Conservation (phyloP, 2,113 vertebrate genomes). For the Theristicus caerulescens region DNA sequence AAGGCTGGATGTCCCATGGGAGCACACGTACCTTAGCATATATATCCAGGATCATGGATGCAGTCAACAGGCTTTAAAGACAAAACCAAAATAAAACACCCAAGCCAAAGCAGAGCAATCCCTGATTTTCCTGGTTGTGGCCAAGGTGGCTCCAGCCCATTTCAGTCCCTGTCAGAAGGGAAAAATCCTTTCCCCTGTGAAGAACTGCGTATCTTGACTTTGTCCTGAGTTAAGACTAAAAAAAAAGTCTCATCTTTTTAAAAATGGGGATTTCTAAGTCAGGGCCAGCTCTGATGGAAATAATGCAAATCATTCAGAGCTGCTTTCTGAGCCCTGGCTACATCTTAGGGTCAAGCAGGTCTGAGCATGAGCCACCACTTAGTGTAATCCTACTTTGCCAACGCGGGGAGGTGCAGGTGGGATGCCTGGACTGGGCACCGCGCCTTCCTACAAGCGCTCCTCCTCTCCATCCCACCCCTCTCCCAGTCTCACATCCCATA, state of each 20-base stretch:
- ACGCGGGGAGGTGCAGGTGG: fast-evolving
- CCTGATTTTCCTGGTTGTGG: not conserved
- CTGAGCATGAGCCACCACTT: not conserved
- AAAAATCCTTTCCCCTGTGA: not conserved
- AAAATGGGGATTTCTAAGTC: not conserved
- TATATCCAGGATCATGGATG: not conserved
- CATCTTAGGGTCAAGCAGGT: not conserved
- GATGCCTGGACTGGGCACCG: not conserved
- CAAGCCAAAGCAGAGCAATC: not conserved
- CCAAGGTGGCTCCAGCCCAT: not conserved
- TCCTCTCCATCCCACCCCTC: not conserved
- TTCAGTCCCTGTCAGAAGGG: not conserved
- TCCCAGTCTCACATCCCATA: not conserved
- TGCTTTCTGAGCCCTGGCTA: not conserved
- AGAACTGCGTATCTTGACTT: not conserved
- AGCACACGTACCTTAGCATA: fast-evolving
- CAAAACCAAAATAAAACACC: not conserved
- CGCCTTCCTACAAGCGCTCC: not conserved
- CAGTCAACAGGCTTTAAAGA: not conserved
- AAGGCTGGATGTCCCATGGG: fast-evolving
- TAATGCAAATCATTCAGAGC: not conserved
- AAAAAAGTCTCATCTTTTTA: not conserved
- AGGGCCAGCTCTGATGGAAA: not conserved
- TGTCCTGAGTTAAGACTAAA: not conserved
- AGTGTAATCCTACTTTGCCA: not conserved